phyloP scores from a whole-genome alignment of 1,140 invertebrate genomes.

The Hyphantria cunea region DNA sequence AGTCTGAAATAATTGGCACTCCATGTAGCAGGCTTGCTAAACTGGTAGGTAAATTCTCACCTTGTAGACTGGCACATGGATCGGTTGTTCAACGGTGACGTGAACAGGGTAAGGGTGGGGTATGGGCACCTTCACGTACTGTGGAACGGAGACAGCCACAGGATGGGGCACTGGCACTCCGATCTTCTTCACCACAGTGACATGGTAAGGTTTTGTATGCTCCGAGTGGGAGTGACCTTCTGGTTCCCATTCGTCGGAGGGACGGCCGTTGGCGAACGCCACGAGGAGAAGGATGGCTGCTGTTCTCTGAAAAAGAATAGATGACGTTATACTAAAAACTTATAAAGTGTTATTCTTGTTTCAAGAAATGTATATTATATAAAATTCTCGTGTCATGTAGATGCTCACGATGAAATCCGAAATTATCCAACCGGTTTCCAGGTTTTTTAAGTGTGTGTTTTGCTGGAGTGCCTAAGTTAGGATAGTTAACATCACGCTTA shows the following conservation, averaged over 20 bases:
- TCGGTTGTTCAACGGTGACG: conserved; percentile 87
- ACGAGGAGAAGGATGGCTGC: conserved; percentile 83
- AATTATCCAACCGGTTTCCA: too few relatives aligned
- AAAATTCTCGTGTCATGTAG: too few relatives aligned
- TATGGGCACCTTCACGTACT: conserved; percentile 88
- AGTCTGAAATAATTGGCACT: too few relatives aligned
- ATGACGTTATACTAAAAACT: too few relatives aligned
- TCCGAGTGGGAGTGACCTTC: conserved; percentile 88
- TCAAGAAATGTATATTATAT: too few relatives aligned
- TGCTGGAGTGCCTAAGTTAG: too few relatives aligned
- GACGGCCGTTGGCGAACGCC: conserved; percentile 85
- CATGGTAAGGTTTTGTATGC: conserved; percentile 86
- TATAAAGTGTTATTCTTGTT: too few relatives aligned
- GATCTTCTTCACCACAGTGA: conserved; percentile 89
- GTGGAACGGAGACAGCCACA: conserved; percentile 87
- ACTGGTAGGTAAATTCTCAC: too few relatives aligned
- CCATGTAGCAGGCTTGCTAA: too few relatives aligned
- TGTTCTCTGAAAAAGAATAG: conserved; percentile 61
- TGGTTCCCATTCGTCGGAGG: conserved; percentile 89
- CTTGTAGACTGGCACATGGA: conserved; percentile 88
- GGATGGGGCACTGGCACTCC: conserved; percentile 89
- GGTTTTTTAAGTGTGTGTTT: too few relatives aligned
- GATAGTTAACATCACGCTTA: too few relatives aligned
- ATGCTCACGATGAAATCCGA: too few relatives aligned
- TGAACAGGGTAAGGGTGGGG: conserved; percentile 89